These are phyloP conservation scores for Glareola pratincola DNA, from an alignment of 2,113 vertebrate species.

Conservation along the genomic window DNA sequence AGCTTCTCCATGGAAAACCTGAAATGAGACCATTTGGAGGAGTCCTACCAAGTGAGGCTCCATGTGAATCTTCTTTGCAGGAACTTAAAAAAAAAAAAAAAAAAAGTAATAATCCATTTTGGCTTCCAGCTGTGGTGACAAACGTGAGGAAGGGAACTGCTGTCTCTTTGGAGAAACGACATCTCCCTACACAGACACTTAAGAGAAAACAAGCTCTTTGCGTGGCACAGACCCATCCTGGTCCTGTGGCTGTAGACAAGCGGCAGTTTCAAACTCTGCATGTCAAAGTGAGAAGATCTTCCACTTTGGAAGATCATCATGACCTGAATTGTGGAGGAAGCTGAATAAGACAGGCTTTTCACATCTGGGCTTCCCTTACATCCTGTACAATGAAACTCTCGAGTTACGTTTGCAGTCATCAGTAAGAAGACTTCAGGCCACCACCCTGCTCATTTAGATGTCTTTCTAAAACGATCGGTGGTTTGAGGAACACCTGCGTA, in stretches of 20 bases:
- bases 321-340: neutral
- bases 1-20: neutral
- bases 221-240: neutral
- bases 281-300: neutral
- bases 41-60: neutral
- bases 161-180: neutral
- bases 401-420: neutral
- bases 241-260: neutral
- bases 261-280: neutral
- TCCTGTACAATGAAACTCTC: neutral
- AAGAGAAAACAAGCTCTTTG: neutral
- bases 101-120: neutral
- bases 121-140: neutral
- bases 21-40: neutral
- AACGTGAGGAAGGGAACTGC: neutral
- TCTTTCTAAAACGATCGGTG: neutral
- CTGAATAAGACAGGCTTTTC: neutral
- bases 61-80: neutral
- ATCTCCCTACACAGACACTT: neutral
- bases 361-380: neutral
- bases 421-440: neutral
- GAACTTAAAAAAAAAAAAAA: neutral
- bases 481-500: accelerated
- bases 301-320: neutral
- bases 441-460: neutral